phyloP scores from a whole-genome alignment of 2,888 invertebrate species.

The Idaea aversata region DNA sequence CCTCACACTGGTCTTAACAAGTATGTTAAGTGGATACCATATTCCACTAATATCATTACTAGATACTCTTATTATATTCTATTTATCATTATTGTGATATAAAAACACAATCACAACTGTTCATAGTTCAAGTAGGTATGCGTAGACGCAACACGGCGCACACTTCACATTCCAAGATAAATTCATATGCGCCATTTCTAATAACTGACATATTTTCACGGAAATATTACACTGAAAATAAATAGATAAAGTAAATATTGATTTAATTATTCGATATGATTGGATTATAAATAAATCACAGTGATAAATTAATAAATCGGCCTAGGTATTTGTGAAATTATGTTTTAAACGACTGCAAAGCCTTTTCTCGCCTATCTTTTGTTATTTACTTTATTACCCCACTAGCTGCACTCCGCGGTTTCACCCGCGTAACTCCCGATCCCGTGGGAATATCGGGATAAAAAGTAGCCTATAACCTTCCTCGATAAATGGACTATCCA shows the following conservation, averaged over 20 bases:
- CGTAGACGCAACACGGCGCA: conserved; percentile 4
- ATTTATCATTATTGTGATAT: not conserved
- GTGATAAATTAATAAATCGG: conserved; percentile 7
- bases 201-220: not conserved
- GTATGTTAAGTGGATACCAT: no score
- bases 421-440: no score
- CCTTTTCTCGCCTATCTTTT: no score
- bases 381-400: no score
- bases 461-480: no score
- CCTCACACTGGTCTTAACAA: no score
- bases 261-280: conserved; percentile 10
- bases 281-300: conserved; percentile 6
- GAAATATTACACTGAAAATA: not conserved
- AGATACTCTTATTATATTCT: not conserved
- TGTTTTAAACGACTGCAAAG: no score
- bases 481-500: no score
- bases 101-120: not conserved
- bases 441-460: no score
- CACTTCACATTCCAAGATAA: conserved; percentile 4
- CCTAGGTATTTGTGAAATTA: not conserved
- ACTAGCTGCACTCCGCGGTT: no score
- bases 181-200: not conserved
- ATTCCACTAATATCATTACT: no score
- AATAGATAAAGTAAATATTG: not conserved
- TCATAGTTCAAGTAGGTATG: conserved; percentile 1